Conservation (phyloP, 2,113 vertebrate species). For the Gasterosteus nipponicus region DNA sequence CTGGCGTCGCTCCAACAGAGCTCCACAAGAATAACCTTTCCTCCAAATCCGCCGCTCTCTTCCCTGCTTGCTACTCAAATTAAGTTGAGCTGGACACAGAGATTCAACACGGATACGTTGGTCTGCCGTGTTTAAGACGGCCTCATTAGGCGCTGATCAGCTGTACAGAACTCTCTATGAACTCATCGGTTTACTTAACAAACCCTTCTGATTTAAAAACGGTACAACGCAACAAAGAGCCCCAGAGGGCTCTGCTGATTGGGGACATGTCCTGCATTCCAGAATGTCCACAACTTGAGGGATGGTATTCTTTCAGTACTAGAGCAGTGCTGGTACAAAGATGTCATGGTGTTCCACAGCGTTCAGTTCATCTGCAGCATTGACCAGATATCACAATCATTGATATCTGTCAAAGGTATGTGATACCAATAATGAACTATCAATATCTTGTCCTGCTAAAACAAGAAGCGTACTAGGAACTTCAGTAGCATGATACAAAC, state of each 20-base stretch:
- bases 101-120: not conserved
- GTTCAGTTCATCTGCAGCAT: not conserved
- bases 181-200: conserved; percentile 2
- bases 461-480: too few relatives aligned
- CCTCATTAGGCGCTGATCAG: not conserved
- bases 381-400: too few relatives aligned
- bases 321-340: not conserved
- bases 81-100: not conserved
- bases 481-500: too few relatives aligned
- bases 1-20: conserved; percentile 1
- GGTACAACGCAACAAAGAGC: not conserved
- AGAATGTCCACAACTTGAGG: not conserved
- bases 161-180: conserved; percentile 10
- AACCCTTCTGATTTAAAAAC: not conserved
- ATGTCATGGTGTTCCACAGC: not conserved
- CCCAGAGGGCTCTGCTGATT: not conserved
- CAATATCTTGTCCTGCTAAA: too few relatives aligned
- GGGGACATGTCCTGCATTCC: conserved; percentile 2
- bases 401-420: too few relatives aligned
- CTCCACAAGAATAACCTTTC: not conserved
- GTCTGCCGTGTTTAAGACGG: not conserved
- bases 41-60: not conserved
- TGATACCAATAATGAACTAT: too few relatives aligned
- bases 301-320: not conserved
- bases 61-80: not conserved